Percentiles rank a stretch among this genome's conserved stretches.
Evolutionary conservation across 2,888 invertebrate species (phyloP).

Genomic region (Rhamphomyia laevipes): DNA sequence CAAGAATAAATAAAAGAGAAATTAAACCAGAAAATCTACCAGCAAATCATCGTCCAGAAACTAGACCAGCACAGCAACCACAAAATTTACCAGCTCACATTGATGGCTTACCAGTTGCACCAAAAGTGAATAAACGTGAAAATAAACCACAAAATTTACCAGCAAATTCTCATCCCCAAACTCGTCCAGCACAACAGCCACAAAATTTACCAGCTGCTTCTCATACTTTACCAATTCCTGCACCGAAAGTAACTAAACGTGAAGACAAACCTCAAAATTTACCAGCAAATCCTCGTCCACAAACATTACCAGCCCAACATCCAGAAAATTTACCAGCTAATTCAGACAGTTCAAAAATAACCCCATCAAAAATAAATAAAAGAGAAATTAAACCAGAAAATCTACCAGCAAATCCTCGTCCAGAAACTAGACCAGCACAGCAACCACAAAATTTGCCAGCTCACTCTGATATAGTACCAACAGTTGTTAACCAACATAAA

Average conservation of each 20-base stretch:
- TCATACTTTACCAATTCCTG: not conserved
- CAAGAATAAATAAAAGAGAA: not conserved
- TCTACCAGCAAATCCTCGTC: not conserved
- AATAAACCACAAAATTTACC: no score
- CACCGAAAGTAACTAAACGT: no score
- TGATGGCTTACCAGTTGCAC: no score
- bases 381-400: not conserved
- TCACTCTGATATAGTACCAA: not conserved
- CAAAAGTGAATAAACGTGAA: no score
- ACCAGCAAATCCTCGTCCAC: not conserved
- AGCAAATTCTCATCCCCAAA: no score
- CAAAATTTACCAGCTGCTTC: not conserved
- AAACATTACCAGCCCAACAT: not conserved
- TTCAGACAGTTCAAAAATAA: no score
- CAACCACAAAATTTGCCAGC: not conserved
- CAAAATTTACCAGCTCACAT: no score
- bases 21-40: not conserved
- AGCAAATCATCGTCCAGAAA: no score
- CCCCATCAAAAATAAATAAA: not conserved
- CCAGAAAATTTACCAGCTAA: no score
- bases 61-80: no score
- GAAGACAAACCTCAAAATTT: not conserved
- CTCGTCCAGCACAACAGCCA: not conserved
- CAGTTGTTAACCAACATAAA: no score
- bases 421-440: not conserved